These are phyloP conservation scores for Caretta caretta DNA, from an alignment of 2,113 vertebrate species.

Conservation along the genomic window DNA sequence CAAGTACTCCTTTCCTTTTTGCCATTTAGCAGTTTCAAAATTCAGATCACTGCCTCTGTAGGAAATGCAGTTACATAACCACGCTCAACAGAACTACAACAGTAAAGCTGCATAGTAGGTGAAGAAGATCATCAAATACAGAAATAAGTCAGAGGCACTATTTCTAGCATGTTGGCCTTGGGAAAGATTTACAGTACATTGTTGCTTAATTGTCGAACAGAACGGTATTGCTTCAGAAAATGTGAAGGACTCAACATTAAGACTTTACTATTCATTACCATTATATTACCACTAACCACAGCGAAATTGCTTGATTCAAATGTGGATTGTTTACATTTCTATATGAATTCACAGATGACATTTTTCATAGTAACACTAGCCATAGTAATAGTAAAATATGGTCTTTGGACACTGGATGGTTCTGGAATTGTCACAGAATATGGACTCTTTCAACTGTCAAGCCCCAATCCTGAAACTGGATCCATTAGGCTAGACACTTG, in stretches of 20 bases:
- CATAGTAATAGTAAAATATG: not conserved
- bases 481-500: not conserved
- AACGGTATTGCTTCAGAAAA: not conserved
- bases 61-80: slow-evolving; percentile 9
- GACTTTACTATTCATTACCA: not conserved
- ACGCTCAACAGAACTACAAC: not conserved
- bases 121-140: not conserved
- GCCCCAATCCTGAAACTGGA: not conserved
- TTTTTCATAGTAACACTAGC: not conserved
- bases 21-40: slow-evolving; percentile 37
- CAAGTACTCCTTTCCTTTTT: not conserved
- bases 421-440: not conserved
- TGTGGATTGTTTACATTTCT: not conserved
- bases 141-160: not conserved
- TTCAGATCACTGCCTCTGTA: not conserved
- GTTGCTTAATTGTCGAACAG: not conserved
- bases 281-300: not conserved
- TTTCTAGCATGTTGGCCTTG: not conserved
- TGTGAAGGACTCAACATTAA: slow-evolving; percentile 6
- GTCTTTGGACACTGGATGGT: not conserved
- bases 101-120: not conserved
- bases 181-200: not conserved
- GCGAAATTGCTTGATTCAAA: not conserved
- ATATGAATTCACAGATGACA: not conserved
- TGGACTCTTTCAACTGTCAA: not conserved